Evolutionary conservation across 2,888 invertebrate species (phyloP), one percentile per base, ranked within the genome.

Genomic region (Nomada lathburiana): DNA sequence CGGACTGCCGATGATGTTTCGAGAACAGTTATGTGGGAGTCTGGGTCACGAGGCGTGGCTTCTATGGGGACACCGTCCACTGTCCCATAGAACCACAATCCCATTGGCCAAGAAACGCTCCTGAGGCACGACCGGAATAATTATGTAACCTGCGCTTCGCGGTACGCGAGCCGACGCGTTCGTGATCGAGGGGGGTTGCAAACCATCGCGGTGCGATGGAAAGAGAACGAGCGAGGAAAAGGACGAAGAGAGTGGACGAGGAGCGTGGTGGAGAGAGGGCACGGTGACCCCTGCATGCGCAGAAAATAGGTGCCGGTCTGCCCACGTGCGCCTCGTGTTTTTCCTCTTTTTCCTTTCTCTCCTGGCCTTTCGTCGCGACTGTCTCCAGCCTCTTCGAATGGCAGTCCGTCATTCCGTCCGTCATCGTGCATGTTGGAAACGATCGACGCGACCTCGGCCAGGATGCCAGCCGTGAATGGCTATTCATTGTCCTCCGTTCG

Each of bases 41-140:
- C 93, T 94, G 93, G 93, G 93, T 93, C 93, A 94, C 92, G 91
- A 93, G 93, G 93, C 93, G 93, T 93, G 93, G 93, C 93, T 92
- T 92, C 90, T 90, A 92, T 90, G 91, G 89, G 90, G 91, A 90
- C 91, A 91, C 86, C 89, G 86, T 89, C 89, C 88, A 88, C 90
- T 92, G 92, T 92, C 91, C 92, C 92, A 93, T 93, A 93, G 92
- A 92, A 92, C 93, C 91, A 93, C 89, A 93, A 90, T 93, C 91
- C 92, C 88, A 93, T 93, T 93, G 93, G 93, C 93, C 93, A 93
- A 93, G 92, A 93, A 93, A 93, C 92, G 89, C 86, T 91, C 86
- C 74, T 89, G 88, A 89, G 88, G 90, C 92, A 91, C 90, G 92
- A 90, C 89, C 90, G 90, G 93, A 93, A 93, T 93, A 92, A 93